phyloP scores from a whole-genome alignment of 30 jellyfish, hydroid and myxozoan genomes.

The Aurelia aurita region DNA sequence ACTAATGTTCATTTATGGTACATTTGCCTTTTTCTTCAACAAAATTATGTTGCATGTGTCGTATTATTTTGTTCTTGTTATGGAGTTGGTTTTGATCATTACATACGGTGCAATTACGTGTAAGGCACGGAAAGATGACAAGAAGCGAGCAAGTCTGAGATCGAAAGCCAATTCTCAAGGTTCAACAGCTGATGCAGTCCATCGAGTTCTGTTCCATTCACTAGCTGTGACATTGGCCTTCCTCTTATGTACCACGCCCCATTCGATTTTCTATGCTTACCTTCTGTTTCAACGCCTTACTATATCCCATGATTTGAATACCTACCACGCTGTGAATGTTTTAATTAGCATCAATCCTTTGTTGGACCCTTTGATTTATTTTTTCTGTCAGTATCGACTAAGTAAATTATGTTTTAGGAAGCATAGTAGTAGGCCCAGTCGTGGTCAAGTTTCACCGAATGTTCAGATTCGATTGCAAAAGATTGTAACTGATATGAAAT shows the following conservation, averaged over 20 bases:
- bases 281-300: neutral
- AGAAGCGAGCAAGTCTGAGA: neutral
- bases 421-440: too few relatives aligned
- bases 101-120: slow-evolving; percentile 28
- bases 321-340: slow-evolving; percentile 21
- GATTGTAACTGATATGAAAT: too few relatives aligned
- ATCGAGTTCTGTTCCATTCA: slow-evolving; percentile 5
- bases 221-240: slow-evolving; percentile 30
- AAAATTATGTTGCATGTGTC: slow-evolving; percentile 4
- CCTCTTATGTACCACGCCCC: slow-evolving; percentile 31
- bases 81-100: neutral
- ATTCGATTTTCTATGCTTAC: slow-evolving; percentile 18
- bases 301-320: too few relatives aligned
- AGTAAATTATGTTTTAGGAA: neutral
- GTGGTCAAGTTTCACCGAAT: too few relatives aligned
- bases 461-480: too few relatives aligned
- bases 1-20: slow-evolving; percentile 6
- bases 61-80: neutral
- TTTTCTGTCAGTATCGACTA: neutral
- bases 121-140: slow-evolving; percentile 4
- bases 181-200: neutral
- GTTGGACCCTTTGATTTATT: slow-evolving; percentile 21
- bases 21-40: slow-evolving; percentile 13
- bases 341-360: slow-evolving; percentile 27
- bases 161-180: too few relatives aligned